Evolutionary conservation across 2,113 vertebrate genomes (phyloP), one percentile per base, ranked within the genome.

Genomic region (Coregonus clupeaformis): DNA sequence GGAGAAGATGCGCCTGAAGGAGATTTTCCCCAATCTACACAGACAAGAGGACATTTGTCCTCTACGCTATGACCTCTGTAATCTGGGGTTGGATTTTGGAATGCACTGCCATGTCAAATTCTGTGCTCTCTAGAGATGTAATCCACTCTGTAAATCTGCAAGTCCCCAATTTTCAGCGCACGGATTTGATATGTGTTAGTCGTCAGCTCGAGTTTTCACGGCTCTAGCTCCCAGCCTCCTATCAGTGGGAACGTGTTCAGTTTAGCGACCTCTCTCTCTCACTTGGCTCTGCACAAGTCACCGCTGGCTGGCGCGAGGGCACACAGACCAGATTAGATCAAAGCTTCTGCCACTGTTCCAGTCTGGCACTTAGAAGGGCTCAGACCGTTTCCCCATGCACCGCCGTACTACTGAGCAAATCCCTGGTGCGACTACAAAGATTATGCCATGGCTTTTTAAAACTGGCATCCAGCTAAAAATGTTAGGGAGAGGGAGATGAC

Each of bases 251-350:
- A 76, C 63, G 77, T 62, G 30, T 72, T 78, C 67, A 75, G 68
- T 57, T 73, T 70, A 55, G 62, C 72, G 55, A 81, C 42, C 67
- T 68, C 67, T 68, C 66, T 68, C n/a, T 49, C 45, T 55, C 14
- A n/a, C 57, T 76, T 71, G n/a, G 68, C 63, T 72, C 63, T 70
- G 27, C 73, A 69, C 45, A 71, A 74, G 16, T 76, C 71, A 12
- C 1, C 63, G 13, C 27, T 29, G 62, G 25, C 27, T 29, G 62
- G 63, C 60, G 69, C 71, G n/a, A 74, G 30, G 60, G 72, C 55
- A 70, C 42, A 72, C 7, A 73, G 25, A 65, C 71, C 36, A 81
- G 84, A 82, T 82, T 80, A 80, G 76, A 80, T 74, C 77, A 72
- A 84, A 82, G 71, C 72, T 63, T 24, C 42, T 57, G 27, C 49